Percentiles rank a stretch among this genome's conserved stretches.
Conservation (phyloP, 2,113 vertebrate genomes). For the Lophochroa leadbeateri region DNA sequence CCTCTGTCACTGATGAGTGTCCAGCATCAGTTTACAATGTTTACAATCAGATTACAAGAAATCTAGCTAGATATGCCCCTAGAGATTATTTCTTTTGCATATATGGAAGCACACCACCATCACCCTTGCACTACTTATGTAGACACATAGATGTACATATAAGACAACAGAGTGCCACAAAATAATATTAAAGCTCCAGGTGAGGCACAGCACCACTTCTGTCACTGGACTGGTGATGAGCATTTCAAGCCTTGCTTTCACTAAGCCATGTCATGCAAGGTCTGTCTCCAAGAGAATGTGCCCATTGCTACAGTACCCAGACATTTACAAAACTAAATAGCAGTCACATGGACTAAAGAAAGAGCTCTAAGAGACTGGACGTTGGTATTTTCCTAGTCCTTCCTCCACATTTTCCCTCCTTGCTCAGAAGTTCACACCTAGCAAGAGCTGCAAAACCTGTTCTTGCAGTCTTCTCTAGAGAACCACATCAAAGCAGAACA, state of each 20-base stretch:
- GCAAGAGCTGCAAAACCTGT: slow-evolving; percentile 52
- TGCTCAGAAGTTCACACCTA: slow-evolving; percentile 9
- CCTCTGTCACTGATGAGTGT: neutral
- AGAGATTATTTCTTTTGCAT: neutral
- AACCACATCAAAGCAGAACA: slow-evolving; percentile 44
- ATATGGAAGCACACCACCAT: neutral
- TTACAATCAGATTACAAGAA: neutral
- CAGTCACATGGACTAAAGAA: neutral
- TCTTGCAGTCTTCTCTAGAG: slow-evolving; percentile 3
- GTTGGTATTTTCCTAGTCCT: neutral
- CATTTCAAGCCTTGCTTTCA: neutral
- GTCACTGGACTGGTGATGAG: neutral
- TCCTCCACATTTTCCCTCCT: neutral
- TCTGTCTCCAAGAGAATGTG: neutral
- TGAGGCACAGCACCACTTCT: neutral
- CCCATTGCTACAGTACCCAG: neutral
- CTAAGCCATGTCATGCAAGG: neutral
- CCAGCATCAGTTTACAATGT: neutral
- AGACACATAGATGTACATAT: neutral
- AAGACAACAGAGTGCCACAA: neutral
- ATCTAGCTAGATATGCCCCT: neutral
- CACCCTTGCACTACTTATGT: neutral
- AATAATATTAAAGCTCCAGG: neutral
- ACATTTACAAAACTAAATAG: neutral
- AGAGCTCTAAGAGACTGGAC: neutral